These are phyloP conservation scores for Pterostichus niger DNA, from an alignment of 2,888 invertebrate genomes.

Conservation along the genomic window DNA sequence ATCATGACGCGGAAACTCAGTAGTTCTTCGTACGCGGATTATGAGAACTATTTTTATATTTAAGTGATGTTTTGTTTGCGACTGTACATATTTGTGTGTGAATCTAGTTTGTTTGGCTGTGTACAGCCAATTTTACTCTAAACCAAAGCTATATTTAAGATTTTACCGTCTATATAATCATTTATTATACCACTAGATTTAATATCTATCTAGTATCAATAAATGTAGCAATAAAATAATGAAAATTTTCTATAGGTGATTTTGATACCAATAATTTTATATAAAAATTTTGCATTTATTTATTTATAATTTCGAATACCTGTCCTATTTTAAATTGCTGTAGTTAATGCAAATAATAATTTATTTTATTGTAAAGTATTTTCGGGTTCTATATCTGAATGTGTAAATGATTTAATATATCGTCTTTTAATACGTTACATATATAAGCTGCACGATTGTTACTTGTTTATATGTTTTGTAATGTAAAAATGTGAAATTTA, in stretches of 20 bases:
- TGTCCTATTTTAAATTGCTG: constrained; percentile 13
- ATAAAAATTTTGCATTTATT: constrained; percentile 25
- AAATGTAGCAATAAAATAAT: constrained; percentile 7
- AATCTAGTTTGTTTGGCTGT: constrained; percentile 44
- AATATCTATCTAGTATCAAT: background rate
- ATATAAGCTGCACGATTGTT: background rate
- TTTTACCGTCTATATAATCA: constrained; percentile 4
- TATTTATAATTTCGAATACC: constrained; percentile 16
- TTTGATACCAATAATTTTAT: constrained; percentile 36
- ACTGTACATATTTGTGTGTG: constrained; percentile 43
- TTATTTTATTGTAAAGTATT: constrained; percentile 32
- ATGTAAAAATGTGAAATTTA: constrained; percentile 34
- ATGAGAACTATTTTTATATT: constrained; percentile 85
- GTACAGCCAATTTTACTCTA: constrained; percentile 11
- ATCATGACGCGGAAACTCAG: constrained; percentile 72
- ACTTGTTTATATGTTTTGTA: constrained; percentile 17
- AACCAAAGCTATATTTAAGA: constrained; percentile 47
- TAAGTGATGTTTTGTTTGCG: constrained; percentile 72
- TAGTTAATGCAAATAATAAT: constrained; percentile 34
- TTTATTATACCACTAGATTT: background rate
- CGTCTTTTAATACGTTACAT: constrained; percentile 9
- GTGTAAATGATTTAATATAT: constrained; percentile 21
- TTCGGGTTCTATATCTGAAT: constrained; percentile 19
- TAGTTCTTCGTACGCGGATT: constrained; percentile 80
- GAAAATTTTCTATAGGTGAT: constrained; percentile 11